phyloP scores from a whole-genome alignment of 2,888 invertebrate species.

The Gymnocheta viridis region DNA sequence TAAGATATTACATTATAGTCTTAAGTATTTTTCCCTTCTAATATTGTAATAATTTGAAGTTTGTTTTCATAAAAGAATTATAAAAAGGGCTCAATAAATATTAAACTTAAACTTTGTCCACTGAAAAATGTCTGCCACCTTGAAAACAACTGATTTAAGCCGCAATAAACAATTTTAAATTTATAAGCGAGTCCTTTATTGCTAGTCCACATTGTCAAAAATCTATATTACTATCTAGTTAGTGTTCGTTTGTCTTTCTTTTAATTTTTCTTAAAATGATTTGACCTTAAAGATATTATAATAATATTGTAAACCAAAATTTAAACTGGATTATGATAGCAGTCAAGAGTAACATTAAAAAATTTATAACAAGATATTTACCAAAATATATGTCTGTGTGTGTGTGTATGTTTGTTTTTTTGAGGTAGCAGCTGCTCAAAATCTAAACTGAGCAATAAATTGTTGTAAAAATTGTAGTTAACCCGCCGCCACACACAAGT shows the following conservation, averaged over 20 bases:
- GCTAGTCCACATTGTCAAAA: too few relatives aligned
- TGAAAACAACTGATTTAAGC: too few relatives aligned
- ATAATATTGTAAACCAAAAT: neutral
- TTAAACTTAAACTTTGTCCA: too few relatives aligned
- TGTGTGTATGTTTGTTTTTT: neutral
- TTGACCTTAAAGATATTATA: neutral
- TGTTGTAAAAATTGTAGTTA: slow-evolving; percentile 13
- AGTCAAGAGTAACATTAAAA: neutral
- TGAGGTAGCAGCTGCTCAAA: slow-evolving; percentile 5
- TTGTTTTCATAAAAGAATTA: too few relatives aligned
- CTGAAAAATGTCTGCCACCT: too few relatives aligned
- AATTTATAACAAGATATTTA: neutral
- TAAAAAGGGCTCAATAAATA: too few relatives aligned
- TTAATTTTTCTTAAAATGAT: slow-evolving; percentile 1
- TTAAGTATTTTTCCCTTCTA: too few relatives aligned
- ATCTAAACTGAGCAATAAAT: slow-evolving; percentile 6
- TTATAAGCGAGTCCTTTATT: too few relatives aligned
- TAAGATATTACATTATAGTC: too few relatives aligned
- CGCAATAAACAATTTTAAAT: too few relatives aligned
- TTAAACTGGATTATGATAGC: slow-evolving; percentile 7
- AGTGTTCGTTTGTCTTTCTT: neutral
- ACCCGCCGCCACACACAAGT: neutral
- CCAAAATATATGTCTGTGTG: neutral
- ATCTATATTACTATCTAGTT: too few relatives aligned
- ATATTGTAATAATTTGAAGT: too few relatives aligned